Conservation (phyloP, 2,113 vertebrate genomes). For the Mobula birostris region DNA sequence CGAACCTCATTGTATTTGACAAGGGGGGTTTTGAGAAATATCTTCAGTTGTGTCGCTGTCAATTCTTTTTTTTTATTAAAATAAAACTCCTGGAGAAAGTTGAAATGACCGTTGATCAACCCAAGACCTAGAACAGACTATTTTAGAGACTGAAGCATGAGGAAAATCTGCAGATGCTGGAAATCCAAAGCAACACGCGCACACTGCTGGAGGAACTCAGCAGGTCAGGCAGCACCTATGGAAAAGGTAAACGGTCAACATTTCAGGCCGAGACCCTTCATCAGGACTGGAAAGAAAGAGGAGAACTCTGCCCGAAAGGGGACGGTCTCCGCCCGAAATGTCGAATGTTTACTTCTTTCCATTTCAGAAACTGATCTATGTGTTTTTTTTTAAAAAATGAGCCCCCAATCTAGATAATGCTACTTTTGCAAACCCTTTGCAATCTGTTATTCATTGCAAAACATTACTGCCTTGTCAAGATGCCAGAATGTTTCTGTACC, state of each 20-base stretch:
- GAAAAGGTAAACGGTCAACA: too few species aligned
- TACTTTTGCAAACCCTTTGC: not conserved
- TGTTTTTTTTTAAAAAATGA: not conserved
- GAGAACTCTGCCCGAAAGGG: too few species aligned
- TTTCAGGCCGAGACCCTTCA: too few species aligned
- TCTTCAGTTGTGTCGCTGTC: not conserved
- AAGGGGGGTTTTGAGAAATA: not conserved
- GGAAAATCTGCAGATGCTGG: too few species aligned
- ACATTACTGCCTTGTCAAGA: not conserved
- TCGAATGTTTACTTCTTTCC: too few species aligned
- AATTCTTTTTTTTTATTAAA: too few species aligned
- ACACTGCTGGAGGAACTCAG: too few species aligned
- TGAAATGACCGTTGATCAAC: not conserved
- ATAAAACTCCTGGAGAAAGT: not conserved
- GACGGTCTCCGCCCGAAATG: too few species aligned
- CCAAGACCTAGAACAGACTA: too few species aligned
- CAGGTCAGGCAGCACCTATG: too few species aligned
- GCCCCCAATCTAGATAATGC: not conserved
- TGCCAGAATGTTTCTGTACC: not conserved
- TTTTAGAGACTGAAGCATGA: not conserved
- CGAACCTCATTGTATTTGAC: not conserved
- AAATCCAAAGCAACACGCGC: too few species aligned
- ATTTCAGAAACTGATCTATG: not conserved
- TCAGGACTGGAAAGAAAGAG: too few species aligned
- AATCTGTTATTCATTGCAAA: not conserved